Evolutionary conservation across 2,113 vertebrate species (phyloP), one percentile per base, ranked within the genome.

Genomic region (Macrotus californicus): DNA sequence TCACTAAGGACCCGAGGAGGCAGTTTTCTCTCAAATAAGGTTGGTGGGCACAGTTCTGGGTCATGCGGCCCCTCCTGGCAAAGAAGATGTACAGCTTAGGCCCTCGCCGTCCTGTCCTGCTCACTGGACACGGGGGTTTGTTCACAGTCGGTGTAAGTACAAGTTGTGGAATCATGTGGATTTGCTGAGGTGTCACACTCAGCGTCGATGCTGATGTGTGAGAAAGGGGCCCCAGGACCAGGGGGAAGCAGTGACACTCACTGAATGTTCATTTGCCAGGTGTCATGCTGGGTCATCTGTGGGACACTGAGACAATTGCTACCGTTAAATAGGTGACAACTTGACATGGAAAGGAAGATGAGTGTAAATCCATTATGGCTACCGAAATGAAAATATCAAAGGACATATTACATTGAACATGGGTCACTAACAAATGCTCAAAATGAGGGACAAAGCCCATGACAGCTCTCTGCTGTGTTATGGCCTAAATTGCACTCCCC

Each of bases 21-120:
- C 11, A 11, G 19, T 21, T 75, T 36, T 56, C 72, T 59, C 66
- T 36, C 29, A 18, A 13, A 64, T 18, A 26, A 34, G 21, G 1
- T 6, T 31, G 31, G 36, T 11, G 1, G 48, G 52, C 54, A 7
- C 11, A 31, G 52, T 48, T 39, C 43, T 24, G 52, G 48, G 43
- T 19, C 31, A 29, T 3, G 11, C 0, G 0, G 10, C 12, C 64
- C 34, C 15, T 54, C 21, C 26, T 18, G 5, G 61, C 11, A 41
- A 29, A 26, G 19, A 52, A 72, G 39, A 73, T 0, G 4, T 12
- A 39, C 13, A 34, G 2, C 6, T 39, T 18, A 29, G 39, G 54
- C 24, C 19, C 13, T 8, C 3, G 34, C 5, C n/a, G 18, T 50
- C n/a, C 29, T 5, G 1, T 9, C 84, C 46, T 0, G 2, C 89